These are phyloP conservation scores for Lasioglossum baleicum DNA, from an alignment of 1,140 invertebrate genomes.

Conservation along the genomic window DNA sequence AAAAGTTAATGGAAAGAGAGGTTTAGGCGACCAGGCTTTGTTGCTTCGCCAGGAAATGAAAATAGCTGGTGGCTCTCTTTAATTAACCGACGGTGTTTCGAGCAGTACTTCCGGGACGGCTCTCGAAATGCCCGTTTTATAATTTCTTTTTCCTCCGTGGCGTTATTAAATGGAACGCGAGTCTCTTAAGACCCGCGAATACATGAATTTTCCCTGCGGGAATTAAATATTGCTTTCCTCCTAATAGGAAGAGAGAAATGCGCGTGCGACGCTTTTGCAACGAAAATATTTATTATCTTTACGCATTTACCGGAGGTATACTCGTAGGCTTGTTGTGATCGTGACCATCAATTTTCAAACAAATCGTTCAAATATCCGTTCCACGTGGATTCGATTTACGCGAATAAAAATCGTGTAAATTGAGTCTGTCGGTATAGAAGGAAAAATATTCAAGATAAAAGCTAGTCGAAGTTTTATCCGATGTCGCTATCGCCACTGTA, in stretches of 20 bases:
- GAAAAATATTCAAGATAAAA: too few species aligned
- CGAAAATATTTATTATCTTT: neutral
- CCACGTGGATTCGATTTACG: too few species aligned
- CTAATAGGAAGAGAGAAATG: too few species aligned
- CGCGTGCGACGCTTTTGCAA: too few species aligned
- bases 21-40: conserved; percentile 7
- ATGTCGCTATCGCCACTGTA: too few species aligned
- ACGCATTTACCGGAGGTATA: too few species aligned
- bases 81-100: conserved; percentile 19
- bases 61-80: conserved; percentile 23
- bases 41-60: conserved; percentile 7
- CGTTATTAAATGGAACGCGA: neutral
- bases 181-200: neutral
- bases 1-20: conserved; percentile 38
- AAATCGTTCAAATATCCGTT: too few species aligned
- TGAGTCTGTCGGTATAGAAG: too few species aligned
- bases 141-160: neutral
- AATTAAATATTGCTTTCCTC: neutral
- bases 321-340: too few species aligned
- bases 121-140: neutral
- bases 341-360: too few species aligned
- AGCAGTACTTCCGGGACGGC: neutral
- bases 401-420: too few species aligned
- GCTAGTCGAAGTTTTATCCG: neutral
- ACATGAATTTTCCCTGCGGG: neutral